Evolutionary conservation across 2,888 invertebrate genomes (phyloP).

Genomic region (Erannis defoliaria): DNA sequence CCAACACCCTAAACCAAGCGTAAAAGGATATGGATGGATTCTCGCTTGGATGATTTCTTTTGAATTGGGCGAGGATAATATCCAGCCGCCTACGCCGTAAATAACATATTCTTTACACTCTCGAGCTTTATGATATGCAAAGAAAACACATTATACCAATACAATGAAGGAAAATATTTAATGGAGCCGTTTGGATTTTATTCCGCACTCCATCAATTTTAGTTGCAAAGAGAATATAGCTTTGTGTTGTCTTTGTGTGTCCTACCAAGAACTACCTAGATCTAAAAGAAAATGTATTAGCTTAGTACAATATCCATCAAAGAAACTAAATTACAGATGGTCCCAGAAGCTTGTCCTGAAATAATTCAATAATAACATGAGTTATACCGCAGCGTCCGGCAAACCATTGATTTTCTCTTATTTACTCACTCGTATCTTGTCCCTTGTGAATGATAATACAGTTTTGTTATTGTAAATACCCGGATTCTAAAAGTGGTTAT

Average conservation of each 20-base stretch:
- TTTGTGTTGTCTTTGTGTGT: slow-evolving; percentile 8
- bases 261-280: not conserved
- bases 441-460: slow-evolving; percentile 24
- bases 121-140: slow-evolving; percentile 42
- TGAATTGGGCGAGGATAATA: slow-evolving; percentile 63
- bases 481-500: slow-evolving; percentile 44
- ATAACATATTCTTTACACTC: slow-evolving; percentile 54
- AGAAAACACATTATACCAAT: slow-evolving; percentile 40
- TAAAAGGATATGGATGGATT: slow-evolving; percentile 68
- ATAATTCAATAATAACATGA: slow-evolving; percentile 37
- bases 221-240: slow-evolving; percentile 8
- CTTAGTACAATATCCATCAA: slow-evolving; percentile 11
- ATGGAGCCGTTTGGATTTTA: slow-evolving; percentile 21
- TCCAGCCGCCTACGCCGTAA: slow-evolving; percentile 55
- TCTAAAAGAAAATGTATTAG: slow-evolving; percentile 1
- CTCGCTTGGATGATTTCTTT: slow-evolving; percentile 62
- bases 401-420: slow-evolving; percentile 25
- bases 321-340: slow-evolving; percentile 28
- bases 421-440: slow-evolving; percentile 11
- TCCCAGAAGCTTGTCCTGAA: slow-evolving; percentile 32
- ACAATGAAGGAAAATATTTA: slow-evolving; percentile 29
- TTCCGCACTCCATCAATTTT: slow-evolving; percentile 14
- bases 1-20: slow-evolving; percentile 57
- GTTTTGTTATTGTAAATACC: slow-evolving; percentile 35
- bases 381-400: slow-evolving; percentile 21